phyloP scores from a whole-genome alignment of 2,113 vertebrate genomes.

The Rhinopomastus cyanomelas region DNA sequence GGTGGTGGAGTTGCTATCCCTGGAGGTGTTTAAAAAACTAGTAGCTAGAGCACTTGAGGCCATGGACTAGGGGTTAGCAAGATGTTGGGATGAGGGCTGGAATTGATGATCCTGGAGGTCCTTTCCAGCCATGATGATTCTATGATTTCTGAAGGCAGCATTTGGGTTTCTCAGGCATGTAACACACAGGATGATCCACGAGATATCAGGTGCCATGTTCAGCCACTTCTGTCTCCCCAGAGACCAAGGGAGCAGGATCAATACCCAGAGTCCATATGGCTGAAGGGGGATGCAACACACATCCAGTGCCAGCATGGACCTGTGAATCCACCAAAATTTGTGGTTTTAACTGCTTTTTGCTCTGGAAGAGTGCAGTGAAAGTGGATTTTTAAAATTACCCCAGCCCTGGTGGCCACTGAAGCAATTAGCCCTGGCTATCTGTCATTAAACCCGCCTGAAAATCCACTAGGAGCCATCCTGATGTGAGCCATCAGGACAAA shows the following conservation, averaged over 20 bases:
- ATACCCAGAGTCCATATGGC: background rate
- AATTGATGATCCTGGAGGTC: no score
- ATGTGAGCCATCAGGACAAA: background rate
- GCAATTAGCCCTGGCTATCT: background rate
- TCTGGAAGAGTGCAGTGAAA: background rate
- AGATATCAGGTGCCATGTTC: background rate
- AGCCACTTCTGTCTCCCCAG: no score
- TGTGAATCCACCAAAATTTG: background rate
- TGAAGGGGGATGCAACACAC: background rate
- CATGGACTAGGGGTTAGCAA: no score
- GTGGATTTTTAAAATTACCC: background rate
- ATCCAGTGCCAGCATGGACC: background rate
- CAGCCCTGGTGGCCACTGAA: background rate
- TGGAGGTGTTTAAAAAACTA: no score
- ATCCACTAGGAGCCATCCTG: background rate
- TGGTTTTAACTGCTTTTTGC: background rate
- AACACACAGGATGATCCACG: rapidly evolving
- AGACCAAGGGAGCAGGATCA: background rate
- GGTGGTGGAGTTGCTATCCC: no score
- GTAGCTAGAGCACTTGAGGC: no score
- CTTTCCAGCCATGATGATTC: no score
- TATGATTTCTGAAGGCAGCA: background rate
- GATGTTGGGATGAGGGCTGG: no score
- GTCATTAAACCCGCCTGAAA: background rate
- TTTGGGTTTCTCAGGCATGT: background rate